Evolutionary conservation across 2,888 invertebrate species (phyloP).

Genomic region (Spodoptera littoralis): DNA sequence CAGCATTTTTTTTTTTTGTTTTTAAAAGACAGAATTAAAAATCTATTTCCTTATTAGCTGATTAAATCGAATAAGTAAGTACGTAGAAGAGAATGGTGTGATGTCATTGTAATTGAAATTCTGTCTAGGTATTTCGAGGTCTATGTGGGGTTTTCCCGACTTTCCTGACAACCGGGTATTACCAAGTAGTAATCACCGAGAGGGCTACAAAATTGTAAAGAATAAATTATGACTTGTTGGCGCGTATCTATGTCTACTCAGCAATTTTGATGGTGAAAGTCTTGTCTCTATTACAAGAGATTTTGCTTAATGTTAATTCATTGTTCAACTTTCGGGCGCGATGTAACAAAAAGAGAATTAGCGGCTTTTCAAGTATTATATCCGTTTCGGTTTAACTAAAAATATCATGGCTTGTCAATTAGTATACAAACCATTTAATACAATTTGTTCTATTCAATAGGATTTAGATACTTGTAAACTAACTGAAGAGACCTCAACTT

Average conservation of each 20-base stretch:
- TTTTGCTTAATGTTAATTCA: slow-evolving; percentile 1
- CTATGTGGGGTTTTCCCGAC: slow-evolving; percentile 6
- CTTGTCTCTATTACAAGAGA: slow-evolving; percentile 6
- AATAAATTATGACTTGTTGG: background rate
- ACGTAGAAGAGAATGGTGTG: slow-evolving; percentile 4
- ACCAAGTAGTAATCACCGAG: slow-evolving; percentile 2
- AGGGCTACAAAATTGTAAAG: background rate
- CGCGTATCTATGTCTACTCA: background rate
- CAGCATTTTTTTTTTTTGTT: slow-evolving; percentile 25
- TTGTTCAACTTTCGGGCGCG: slow-evolving; percentile 1
- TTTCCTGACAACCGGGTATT: slow-evolving; percentile 5
- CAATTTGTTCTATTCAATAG: too few relatives aligned
- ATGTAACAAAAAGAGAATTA: slow-evolving; percentile 7
- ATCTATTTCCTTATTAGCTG: slow-evolving; percentile 46
- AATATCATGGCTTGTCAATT: background rate
- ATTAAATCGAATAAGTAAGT: slow-evolving; percentile 33
- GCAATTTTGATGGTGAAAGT: slow-evolving; percentile 23
- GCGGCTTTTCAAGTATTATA: background rate
- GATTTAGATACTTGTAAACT: too few relatives aligned
- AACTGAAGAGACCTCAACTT: too few relatives aligned
- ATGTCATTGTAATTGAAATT: slow-evolving; percentile 9
- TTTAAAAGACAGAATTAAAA: slow-evolving; percentile 22
- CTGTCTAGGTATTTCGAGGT: background rate
- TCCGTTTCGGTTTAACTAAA: background rate
- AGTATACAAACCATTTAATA: background rate